A percentile compares a stretch with the other conserved stretches of the same genome.
These are phyloP conservation scores for Podarcis muralis DNA, from an alignment of 2,113 vertebrate species.

Conservation along the genomic window DNA sequence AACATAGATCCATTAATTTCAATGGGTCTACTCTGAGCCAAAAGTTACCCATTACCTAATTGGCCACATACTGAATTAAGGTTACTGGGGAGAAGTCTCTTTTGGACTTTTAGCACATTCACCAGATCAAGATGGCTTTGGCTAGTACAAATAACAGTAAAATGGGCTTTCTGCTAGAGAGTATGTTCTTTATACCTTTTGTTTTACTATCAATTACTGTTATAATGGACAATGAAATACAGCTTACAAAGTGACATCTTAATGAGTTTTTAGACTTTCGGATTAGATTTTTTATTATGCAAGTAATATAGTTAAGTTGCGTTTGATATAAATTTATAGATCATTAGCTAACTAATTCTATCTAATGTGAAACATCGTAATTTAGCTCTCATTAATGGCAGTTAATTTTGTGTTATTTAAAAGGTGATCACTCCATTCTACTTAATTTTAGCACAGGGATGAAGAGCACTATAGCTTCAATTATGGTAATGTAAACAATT, in stretches of 20 bases:
- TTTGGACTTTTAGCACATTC: background rate
- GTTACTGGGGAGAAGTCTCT: background rate
- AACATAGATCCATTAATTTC: too few species aligned
- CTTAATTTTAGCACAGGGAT: conserved; percentile 58
- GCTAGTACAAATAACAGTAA: background rate
- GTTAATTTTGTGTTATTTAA: conserved; percentile 61
- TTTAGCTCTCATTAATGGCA: conserved; percentile 68
- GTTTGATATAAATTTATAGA: conserved; percentile 64
- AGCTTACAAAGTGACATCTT: conserved; percentile 42
- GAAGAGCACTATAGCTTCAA: conserved; percentile 53
- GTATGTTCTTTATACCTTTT: conserved; percentile 20
- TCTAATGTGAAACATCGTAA: conserved; percentile 57
- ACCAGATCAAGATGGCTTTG: background rate
- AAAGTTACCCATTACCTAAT: too few species aligned
- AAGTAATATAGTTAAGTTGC: conserved; percentile 57
- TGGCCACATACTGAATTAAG: background rate
- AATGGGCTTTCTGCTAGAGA: background rate
- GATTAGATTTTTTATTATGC: conserved; percentile 54
- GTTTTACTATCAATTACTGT: conserved; percentile 1
- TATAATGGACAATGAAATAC: conserved; percentile 38
- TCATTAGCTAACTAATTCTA: conserved; percentile 70
- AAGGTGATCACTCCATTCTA: conserved; percentile 60
- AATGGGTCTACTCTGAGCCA: too few species aligned
- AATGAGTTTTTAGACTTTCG: conserved; percentile 51
- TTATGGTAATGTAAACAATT: conserved; percentile 56